Conservation (phyloP, 2,888 invertebrate genomes). For the Heliconius erato region DNA sequence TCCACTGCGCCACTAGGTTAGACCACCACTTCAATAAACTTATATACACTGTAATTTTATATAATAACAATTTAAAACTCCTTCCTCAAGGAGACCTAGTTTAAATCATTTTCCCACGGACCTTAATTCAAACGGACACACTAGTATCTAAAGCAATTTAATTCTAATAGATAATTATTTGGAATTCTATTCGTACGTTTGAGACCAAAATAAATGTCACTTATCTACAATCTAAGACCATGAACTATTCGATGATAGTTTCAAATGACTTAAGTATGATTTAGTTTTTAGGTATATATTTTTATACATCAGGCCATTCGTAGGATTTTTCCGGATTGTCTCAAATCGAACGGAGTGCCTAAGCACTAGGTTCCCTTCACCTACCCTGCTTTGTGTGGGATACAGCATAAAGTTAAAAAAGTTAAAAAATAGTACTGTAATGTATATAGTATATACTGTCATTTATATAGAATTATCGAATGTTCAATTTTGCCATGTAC, state of each 20-base stretch:
- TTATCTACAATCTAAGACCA: slow-evolving; percentile 40
- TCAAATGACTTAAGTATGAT: slow-evolving; percentile 6
- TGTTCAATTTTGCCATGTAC: no score
- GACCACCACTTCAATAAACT: background rate
- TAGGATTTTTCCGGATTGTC: no score
- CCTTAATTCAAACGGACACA: slow-evolving; percentile 20
- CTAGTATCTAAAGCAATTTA: slow-evolving; percentile 21
- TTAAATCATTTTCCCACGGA: slow-evolving; percentile 20
- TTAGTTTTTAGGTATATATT: background rate
- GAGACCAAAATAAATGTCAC: slow-evolving; percentile 40
- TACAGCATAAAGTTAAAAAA: no score
- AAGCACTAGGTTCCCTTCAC: no score
- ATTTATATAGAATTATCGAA: no score
- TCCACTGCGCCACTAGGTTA: background rate
- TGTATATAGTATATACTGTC: fast-evolving
- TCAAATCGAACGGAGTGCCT: no score
- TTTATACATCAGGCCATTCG: background rate
- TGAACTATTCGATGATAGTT: slow-evolving; percentile 40
- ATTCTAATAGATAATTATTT: slow-evolving; percentile 20
- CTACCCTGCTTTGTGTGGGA: no score
- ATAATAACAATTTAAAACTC: background rate
- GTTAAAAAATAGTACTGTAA: no score
- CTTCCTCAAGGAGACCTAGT: slow-evolving; percentile 10
- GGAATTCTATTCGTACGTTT: slow-evolving; percentile 30
- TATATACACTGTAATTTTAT: background rate